Percentiles rank a stretch among this genome's conserved stretches.
Conservation (phyloP, 2,888 invertebrate species). For the Epirrita christyi region DNA sequence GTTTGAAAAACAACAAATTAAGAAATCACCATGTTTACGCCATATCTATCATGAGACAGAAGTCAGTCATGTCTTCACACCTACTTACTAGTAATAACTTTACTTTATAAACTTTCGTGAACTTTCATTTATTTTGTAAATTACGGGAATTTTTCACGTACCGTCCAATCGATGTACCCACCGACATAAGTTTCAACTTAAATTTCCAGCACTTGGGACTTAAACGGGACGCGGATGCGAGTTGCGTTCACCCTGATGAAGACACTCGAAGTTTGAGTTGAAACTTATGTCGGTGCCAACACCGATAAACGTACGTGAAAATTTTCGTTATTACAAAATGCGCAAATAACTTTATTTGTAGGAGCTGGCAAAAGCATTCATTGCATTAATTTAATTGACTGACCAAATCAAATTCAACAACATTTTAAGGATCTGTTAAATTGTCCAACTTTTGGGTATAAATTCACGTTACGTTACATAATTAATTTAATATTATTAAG, state of each 20-base stretch:
- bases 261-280: too few species aligned
- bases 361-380: slow-evolving; percentile 8
- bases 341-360: background rate
- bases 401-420: slow-evolving; percentile 45
- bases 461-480: background rate
- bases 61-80: background rate
- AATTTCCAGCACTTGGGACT: too few species aligned
- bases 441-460: slow-evolving; percentile 31
- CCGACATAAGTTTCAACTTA: too few species aligned
- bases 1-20: slow-evolving; percentile 26
- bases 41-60: slow-evolving; percentile 13
- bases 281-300: too few species aligned
- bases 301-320: too few species aligned
- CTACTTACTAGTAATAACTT: background rate
- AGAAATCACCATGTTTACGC: slow-evolving; percentile 44
- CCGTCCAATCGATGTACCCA: too few species aligned
- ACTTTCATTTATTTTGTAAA: too few species aligned
- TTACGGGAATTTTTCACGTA: too few species aligned
- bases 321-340: too few species aligned
- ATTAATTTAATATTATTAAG: slow-evolving; percentile 35
- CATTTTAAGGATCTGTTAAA: slow-evolving; percentile 37
- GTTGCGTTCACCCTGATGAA: too few species aligned
- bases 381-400: slow-evolving; percentile 40
- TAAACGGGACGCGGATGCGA: too few species aligned
- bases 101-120: too few species aligned